Percentiles rank a stretch among this genome's conserved stretches.
These are phyloP conservation scores for Petrocephalus zakoni DNA, from an alignment of 2,113 vertebrate genomes.

Conservation along the genomic window DNA sequence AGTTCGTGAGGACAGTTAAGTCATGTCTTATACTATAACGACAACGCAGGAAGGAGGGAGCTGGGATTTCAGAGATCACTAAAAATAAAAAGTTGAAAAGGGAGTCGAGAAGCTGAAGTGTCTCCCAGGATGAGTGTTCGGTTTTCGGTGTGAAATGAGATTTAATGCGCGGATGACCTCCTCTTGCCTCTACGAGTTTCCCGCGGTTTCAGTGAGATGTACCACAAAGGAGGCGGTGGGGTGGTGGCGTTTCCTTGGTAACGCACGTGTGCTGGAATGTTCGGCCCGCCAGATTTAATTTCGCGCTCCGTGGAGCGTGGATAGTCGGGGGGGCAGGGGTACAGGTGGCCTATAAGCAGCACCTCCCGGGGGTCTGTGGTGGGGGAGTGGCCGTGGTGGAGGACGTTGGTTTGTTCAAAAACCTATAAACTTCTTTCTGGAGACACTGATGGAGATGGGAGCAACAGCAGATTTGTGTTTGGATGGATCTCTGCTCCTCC, in stretches of 20 bases:
- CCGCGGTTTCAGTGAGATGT: neutral
- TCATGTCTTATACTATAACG: neutral
- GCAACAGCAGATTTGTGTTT: neutral
- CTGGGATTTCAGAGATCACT: neutral
- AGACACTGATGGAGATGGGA: neutral
- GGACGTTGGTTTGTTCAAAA: constrained; percentile 23
- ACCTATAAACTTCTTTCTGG: neutral
- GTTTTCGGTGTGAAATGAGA: neutral
- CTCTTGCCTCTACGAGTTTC: neutral
- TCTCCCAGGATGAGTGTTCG: neutral
- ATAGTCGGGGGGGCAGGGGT: constrained; percentile 44
- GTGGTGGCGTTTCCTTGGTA: neutral
- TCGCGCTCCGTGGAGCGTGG: constrained; percentile 59
- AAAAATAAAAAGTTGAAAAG: neutral
- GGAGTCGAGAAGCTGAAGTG: neutral
- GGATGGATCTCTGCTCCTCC: neutral
- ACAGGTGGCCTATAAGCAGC: constrained; percentile 62
- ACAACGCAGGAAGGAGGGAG: neutral
- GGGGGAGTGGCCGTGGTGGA: constrained; percentile 22
- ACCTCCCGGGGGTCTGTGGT: constrained; percentile 47
- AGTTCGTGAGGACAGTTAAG: neutral
- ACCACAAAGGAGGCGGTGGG: neutral
- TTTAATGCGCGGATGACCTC: neutral
- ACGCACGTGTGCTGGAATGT: constrained; percentile 36
- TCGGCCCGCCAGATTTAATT: constrained; percentile 64